phyloP scores from a whole-genome alignment of 2,888 invertebrate species.

The Spialia ferax region DNA sequence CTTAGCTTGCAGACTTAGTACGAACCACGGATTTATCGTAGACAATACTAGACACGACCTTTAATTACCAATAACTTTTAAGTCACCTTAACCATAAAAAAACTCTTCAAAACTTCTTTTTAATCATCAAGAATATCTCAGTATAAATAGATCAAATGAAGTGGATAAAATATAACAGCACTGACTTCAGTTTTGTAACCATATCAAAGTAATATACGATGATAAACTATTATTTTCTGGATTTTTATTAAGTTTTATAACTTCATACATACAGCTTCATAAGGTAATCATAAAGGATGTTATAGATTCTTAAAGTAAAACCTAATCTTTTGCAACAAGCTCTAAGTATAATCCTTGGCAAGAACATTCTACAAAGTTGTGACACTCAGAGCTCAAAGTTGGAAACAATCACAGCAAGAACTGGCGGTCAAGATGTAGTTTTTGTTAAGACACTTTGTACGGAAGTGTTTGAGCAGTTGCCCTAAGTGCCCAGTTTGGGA shows the following conservation, averaged over 20 bases:
- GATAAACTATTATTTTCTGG: no score
- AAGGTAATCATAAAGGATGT: neutral
- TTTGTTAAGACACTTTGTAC: constrained; percentile 14
- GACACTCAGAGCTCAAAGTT: constrained; percentile 20
- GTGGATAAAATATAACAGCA: no score
- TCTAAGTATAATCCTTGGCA: constrained; percentile 3
- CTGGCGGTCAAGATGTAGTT: constrained; percentile 23
- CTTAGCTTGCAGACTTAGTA: neutral
- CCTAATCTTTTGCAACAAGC: neutral
- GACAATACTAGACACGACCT: no score
- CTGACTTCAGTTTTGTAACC: no score
- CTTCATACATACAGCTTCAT: no score
- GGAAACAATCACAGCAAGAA: constrained; percentile 17
- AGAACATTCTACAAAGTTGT: constrained; percentile 7
- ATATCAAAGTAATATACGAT: no score
- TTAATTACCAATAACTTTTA: no score
- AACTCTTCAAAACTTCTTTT: no score
- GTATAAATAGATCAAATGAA: no score
- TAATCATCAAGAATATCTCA: no score
- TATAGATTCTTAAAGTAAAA: neutral
- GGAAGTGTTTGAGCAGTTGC: constrained; percentile 23
- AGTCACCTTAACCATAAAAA: no score
- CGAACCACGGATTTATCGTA: neutral
- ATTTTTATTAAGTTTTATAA: no score
- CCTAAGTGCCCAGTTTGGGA: constrained; percentile 15